Evolutionary conservation across 2,888 invertebrate genomes (phyloP).

Genomic region (Drosophila testacea): DNA sequence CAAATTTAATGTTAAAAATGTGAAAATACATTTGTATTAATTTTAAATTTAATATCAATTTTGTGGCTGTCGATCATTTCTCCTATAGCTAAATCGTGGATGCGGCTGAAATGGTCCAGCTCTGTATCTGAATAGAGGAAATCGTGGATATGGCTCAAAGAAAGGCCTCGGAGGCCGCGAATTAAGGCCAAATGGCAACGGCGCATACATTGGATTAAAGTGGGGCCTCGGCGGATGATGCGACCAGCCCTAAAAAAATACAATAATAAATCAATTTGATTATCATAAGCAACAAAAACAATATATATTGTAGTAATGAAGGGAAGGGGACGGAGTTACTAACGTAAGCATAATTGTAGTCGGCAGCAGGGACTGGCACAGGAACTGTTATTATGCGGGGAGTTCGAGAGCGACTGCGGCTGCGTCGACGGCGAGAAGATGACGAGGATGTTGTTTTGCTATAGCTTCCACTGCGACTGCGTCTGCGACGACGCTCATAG

Average conservation of each 20-base stretch:
- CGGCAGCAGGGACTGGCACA: conserved; percentile 60
- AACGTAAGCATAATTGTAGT: conserved; percentile 45
- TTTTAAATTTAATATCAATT: conserved; percentile 20
- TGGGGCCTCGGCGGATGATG: conserved; percentile 30
- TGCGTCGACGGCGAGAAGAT: conserved; percentile 28
- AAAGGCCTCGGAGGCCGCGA: conserved; percentile 17
- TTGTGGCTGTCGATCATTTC: conserved; percentile 35
- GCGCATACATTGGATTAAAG: conserved; percentile 38
- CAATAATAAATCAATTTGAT: neutral
- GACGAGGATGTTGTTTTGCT: neutral
- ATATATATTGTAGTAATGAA: no score
- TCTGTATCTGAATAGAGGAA: conserved; percentile 22
- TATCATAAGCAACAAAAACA: no score
- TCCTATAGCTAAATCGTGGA: conserved; percentile 49
- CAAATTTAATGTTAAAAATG: no score
- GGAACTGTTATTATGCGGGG: conserved; percentile 73
- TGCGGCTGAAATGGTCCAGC: conserved; percentile 15
- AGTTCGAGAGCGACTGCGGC: conserved; percentile 47
- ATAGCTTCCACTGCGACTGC: conserved; percentile 19
- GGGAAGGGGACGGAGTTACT: conserved; percentile 1
- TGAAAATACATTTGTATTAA: no score
- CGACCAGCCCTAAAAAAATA: conserved; percentile 47
- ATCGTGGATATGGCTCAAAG: conserved; percentile 33
- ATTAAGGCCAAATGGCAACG: conserved; percentile 33
- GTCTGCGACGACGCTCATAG: conserved; percentile 25